Evolutionary conservation across 2,113 vertebrate species (phyloP), one percentile per base, ranked within the genome.

Genomic region (Ammodytes dubius): DNA sequence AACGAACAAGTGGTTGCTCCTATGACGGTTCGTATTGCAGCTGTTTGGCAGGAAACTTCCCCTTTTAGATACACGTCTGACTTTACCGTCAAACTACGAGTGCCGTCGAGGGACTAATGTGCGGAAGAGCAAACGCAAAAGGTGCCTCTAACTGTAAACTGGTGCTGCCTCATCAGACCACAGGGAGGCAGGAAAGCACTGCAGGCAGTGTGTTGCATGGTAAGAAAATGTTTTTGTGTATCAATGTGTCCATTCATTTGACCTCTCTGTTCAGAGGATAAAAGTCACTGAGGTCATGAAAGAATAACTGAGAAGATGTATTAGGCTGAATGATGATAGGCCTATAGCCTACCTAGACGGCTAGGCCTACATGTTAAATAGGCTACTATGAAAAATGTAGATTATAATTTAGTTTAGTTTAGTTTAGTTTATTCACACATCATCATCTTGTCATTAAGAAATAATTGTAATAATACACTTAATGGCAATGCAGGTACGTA

Each of bases 21-120:
- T 39, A 57, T 5, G 37, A 50, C 72, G 58, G 14, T 35, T 82
- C 42, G 72, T 82, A 9, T 13, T 40, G 0, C 0, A 4, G 42
- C 7, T 79, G 75, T 66, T 56, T 49, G 7, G 57, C 27, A 4
- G 9, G 0, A 46, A 57, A 63, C 45, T 85, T 91, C 83, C 88
- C 13, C 63, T 59, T 58, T 15, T 2, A 88, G 10, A 88, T 92
- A 95, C 95, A 94, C 93, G 93, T 95, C 92, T 81, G 64, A 54
- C 58, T 92, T 90, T 65, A 74, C 42, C 0, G 39, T 42, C 1
- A 11, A 7, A n/a, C 77, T 95, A 96, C 91, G 94, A 94, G 27
- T n/a, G 40, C 86, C 87, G 37, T 9, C 4, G 81, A 87, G 74
- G 92, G 86, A 88, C 91, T 5, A 47, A 77, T 3, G 19, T 1